These are phyloP conservation scores for Parnassius mnemosyne DNA, from an alignment of 2,888 invertebrate genomes.

Conservation along the genomic window DNA sequence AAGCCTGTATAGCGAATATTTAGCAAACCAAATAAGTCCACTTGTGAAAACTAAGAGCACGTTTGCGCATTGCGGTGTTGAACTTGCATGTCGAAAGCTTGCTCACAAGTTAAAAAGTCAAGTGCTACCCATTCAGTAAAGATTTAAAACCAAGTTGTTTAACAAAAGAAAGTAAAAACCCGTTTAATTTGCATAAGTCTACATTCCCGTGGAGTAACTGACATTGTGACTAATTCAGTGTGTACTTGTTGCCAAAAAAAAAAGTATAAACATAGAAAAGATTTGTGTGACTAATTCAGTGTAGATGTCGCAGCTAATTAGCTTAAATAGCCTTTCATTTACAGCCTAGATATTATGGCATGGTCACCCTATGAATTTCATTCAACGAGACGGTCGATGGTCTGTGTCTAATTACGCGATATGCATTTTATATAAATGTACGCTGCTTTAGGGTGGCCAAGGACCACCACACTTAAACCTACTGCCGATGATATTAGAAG, in stretches of 20 bases:
- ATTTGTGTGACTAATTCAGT: too few species aligned
- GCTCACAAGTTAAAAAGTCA: conserved; percentile 10
- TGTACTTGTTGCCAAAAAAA: conserved; percentile 37
- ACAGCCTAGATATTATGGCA: too few species aligned
- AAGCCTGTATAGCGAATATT: conserved; percentile 7
- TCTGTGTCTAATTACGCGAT: too few species aligned
- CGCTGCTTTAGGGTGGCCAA: too few species aligned
- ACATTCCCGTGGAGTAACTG: conserved; percentile 36
- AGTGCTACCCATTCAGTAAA: conserved; percentile 4
- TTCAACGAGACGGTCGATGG: too few species aligned
- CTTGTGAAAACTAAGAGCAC: conserved; percentile 10
- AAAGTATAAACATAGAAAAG: conserved; percentile 30
- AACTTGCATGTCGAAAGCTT: conserved; percentile 13
- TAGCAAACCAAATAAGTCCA: conserved; percentile 16
- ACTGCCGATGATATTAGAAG: too few species aligned
- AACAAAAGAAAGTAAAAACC: conserved; percentile 52
- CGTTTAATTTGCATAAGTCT: conserved; percentile 45
- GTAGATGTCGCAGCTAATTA: too few species aligned
- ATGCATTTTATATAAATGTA: too few species aligned
- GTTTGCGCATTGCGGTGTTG: conserved; percentile 8
- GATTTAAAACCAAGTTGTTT: conserved; percentile 17
- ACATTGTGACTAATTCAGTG: conserved; percentile 48
- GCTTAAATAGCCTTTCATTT: too few species aligned
- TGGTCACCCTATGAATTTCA: too few species aligned
- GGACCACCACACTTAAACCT: too few species aligned